phyloP scores from a whole-genome alignment of 2,113 vertebrate species.

The Dascyllus trimaculatus region DNA sequence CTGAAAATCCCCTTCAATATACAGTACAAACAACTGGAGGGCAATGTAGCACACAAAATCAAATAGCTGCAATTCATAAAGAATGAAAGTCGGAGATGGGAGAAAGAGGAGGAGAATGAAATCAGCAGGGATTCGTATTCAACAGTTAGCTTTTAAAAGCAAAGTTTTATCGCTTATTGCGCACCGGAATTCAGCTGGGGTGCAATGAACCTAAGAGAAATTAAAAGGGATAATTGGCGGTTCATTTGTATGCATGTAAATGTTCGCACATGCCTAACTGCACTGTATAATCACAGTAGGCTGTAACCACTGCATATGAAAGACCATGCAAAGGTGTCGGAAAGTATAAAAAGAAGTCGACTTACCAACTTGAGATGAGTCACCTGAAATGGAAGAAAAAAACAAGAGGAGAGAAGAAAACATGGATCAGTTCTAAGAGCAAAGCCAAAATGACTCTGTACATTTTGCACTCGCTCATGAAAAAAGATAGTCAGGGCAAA shows the following conservation, averaged over 20 bases:
- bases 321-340: neutral
- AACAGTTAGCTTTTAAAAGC: neutral
- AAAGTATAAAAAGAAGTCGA: conserved; percentile 29
- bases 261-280: neutral
- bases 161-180: neutral
- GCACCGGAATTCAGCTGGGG: neutral
- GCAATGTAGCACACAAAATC: conserved; percentile 23
- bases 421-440: conserved; percentile 51
- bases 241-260: neutral
- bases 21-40: conserved; percentile 31
- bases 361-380: conserved; percentile 84
- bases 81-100: neutral
- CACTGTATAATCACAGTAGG: neutral
- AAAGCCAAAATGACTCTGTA: conserved; percentile 23
- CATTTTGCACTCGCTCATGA: conserved; percentile 18
- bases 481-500: conserved; percentile 16
- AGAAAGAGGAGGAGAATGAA: neutral
- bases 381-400: conserved; percentile 69
- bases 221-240: conserved; percentile 25
- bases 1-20: conserved; percentile 9
- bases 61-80: conserved; percentile 25
- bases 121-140: conserved; percentile 6
- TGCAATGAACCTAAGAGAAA: neutral
- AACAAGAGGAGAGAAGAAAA: conserved; percentile 33
- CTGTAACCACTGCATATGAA: neutral